Evolutionary conservation across 2,888 invertebrate species (phyloP), one percentile per base, ranked within the genome.

Genomic region (Pyrrhia umbra): DNA sequence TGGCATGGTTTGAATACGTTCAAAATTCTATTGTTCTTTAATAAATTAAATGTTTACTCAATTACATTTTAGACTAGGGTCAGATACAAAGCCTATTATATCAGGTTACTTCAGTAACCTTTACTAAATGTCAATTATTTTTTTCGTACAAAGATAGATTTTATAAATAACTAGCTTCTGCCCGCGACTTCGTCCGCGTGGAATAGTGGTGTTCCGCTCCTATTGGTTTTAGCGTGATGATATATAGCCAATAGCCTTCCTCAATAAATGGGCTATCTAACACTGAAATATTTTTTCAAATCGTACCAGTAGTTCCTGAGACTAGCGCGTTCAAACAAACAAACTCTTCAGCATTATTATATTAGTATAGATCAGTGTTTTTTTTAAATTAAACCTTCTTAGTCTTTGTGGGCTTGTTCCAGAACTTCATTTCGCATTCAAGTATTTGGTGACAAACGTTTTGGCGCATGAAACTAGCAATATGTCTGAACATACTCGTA

Each of bases 381-480:
- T 4, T 18, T 10, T 8, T 16, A 34, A 39, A 34, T 13, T 21
- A 15, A 2, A 20, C 23, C 10, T 25, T 18, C 25, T 2, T 18
- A n/a, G 21, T 27, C 13, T 34, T 20, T 62, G 39, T 37, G 16
- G 30, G 30, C 15, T 39, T 18, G 30, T 21, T 20, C 16, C 42
- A 16, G 15, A 69, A 45, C 42, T 54, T 71, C 21, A 65, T 34
- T 69, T 57, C 18, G 18, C 16, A 71, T 69, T 54, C 58, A 65
- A 65, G 58, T 65, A 58, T 72, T 54, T 45, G 40, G 49, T 58
- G 69, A 54, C 58, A 34, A 65, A 65, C 34, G 18, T 72, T 69
- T 72, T 57, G 69, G 66, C 66, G 34, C 47, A 54, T 72, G 46
- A 49, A 64, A 43, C 72, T 42, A 64, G 66, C 42, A 68, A 68